Base-by-base conservation (phyloP, 2,888 invertebrate genomes). In the Ophion costatus region DNA sequence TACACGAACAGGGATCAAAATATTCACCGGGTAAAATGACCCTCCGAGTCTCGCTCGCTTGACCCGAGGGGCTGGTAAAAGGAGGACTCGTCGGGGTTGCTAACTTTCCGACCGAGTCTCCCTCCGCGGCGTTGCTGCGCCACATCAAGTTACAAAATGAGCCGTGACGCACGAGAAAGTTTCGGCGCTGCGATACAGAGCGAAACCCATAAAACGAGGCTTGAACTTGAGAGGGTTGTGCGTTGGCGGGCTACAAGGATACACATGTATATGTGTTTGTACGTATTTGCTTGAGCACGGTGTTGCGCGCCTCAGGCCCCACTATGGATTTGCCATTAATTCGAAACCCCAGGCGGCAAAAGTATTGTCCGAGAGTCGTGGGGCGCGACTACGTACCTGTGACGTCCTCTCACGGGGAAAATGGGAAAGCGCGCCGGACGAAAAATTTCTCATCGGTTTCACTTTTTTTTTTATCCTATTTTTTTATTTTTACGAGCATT, bases 261-360 rank as follows among this genome's bases (percentile, higher is more conserved):
- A 64, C 75, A 84, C 86, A 82, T 81, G 82, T 88, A 63, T 45
- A 63, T 45, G 51, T 45, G 33, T 51, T 64, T n/a, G 38, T 61
- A 61, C 38, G n/a, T 88, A 90, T 88, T 91, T 89, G 89, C 88
- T 87, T 86, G 90, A 87, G 87, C 88, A 86, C 85, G 77, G 38
- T 61, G 82, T 61, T 80, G 82, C 83, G 82, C 83, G 78, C 80
- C 82, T 86, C 83, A 66, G 86, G 84, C 86, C 83, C 89, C 88
- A 91, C 92, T 92, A 92, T 92, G 92, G 92, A 92, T 92, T 92
- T 92, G 91, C 92, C 92, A 92, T 92, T 92, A 92, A 92, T 92
- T 92, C 90, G 87, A 90, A 88, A 80, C 85, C 14, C 14, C 5
- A 2, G 17, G 3, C 51, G 51, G 91, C 56, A 88, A 85, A 91